These are phyloP conservation scores for Crotophaga sulcirostris DNA, from an alignment of 2,113 vertebrate genomes.

Conservation along the genomic window DNA sequence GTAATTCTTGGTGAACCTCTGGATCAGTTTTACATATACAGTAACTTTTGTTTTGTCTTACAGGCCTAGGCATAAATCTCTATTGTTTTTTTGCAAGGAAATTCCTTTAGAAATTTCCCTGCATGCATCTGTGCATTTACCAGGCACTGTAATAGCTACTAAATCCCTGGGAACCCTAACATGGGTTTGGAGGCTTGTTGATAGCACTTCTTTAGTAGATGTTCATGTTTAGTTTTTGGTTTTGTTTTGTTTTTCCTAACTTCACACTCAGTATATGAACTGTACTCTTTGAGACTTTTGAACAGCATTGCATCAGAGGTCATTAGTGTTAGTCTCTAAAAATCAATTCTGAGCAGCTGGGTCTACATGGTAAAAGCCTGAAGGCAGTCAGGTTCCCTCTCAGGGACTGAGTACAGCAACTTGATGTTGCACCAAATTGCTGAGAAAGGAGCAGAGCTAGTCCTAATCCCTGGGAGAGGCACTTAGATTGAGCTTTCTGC, in stretches of 20 bases:
- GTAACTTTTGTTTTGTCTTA: neutral
- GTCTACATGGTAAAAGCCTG: neutral
- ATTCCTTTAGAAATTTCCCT: neutral
- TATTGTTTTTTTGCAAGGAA: neutral
- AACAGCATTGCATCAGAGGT: neutral
- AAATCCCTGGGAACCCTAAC: neutral
- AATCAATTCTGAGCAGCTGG: neutral
- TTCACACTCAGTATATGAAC: neutral
- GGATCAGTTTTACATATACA: neutral
- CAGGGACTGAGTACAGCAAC: neutral
- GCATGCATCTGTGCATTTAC: neutral
- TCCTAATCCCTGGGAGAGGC: neutral
- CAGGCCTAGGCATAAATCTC: neutral
- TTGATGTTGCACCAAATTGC: accelerated
- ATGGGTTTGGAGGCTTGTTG: neutral
- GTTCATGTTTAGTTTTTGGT: neutral
- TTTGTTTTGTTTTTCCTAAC: neutral
- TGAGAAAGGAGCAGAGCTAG: neutral
- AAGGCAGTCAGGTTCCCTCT: neutral
- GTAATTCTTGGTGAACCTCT: neutral
- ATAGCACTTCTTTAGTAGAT: neutral
- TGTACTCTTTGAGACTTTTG: neutral
- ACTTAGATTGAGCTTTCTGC: neutral
- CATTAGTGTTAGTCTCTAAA: neutral
- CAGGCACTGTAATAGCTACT: neutral